A percentile compares a stretch with the other conserved stretches of the same genome.
Conservation (phyloP, 2,888 invertebrate species). For the Lithophane ornitopus region DNA sequence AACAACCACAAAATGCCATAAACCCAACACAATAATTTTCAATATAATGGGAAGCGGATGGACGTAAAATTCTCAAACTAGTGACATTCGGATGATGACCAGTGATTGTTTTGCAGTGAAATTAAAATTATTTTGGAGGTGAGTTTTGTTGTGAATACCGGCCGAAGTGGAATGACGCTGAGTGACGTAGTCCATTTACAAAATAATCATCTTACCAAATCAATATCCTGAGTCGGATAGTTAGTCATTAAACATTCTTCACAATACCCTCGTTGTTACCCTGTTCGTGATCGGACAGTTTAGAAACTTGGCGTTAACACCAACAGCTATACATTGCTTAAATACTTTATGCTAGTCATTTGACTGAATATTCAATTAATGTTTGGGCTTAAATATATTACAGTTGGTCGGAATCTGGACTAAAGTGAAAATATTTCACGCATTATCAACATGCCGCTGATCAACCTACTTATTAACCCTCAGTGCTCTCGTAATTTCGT, state of each 20-base stretch:
- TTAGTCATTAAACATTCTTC: constrained; percentile 39
- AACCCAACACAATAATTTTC: constrained; percentile 68
- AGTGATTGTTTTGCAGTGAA: constrained; percentile 62
- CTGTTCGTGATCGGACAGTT: constrained; percentile 19
- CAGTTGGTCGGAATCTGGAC: background rate
- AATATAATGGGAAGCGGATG: constrained; percentile 68
- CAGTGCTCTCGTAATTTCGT: constrained; percentile 9
- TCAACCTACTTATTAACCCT: background rate
- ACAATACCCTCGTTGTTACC: constrained; percentile 3
- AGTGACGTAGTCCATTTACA: constrained; percentile 66
- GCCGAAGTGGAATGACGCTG: constrained; percentile 66
- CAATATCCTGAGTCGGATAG: constrained; percentile 43
- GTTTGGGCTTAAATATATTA: background rate
- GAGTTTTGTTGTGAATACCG: constrained; percentile 74
- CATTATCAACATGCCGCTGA: background rate
- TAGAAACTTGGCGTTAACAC: constrained; percentile 14
- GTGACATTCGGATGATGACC: constrained; percentile 56
- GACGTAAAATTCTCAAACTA: constrained; percentile 63
- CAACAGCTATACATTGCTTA: background rate
- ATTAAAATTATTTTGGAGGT: constrained; percentile 71
- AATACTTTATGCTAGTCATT: constrained; percentile 9
- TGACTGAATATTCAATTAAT: background rate
- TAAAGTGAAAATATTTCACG: constrained; percentile 1
- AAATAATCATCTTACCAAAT: constrained; percentile 65
- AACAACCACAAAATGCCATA: constrained; percentile 72